Evolutionary conservation across 2,797 vertebrate genomes (phyloP).

Genomic region (Pagetopsis macropterus): DNA sequence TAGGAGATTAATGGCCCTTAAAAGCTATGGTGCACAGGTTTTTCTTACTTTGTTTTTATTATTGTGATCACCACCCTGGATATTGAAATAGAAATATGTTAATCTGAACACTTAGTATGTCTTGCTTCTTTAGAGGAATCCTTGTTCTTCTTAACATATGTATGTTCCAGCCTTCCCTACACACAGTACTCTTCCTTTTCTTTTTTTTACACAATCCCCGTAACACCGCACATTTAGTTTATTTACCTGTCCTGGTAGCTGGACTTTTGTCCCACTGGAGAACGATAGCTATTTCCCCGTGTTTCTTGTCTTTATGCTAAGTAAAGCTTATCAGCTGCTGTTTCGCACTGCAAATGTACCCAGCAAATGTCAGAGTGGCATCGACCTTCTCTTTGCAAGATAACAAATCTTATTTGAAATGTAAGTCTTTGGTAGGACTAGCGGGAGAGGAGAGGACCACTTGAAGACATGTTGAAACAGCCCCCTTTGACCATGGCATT

Average conservation of each 20-base stretch:
- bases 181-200: too few species aligned
- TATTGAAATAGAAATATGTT: too few species aligned
- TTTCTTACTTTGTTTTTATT: not conserved
- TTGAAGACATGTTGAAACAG: constrained; percentile 31
- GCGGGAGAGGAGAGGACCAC: constrained; percentile 2
- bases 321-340: not conserved
- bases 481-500: constrained; percentile 15
- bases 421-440: not conserved
- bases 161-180: too few species aligned
- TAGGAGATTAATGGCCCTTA: not conserved
- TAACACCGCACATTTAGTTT: too few species aligned
- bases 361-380: not conserved
- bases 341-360: not conserved
- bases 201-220: too few species aligned
- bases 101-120: too few species aligned
- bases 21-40: not conserved
- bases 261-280: not conserved
- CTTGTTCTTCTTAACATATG: too few species aligned
- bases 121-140: too few species aligned
- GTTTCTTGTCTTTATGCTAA: not conserved
- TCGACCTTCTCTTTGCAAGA: not conserved
- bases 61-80: too few species aligned
- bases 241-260: not conserved
- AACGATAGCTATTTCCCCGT: not conserved
- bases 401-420: not conserved